Evolutionary conservation across 2,888 invertebrate species (phyloP).

Genomic region (Lasioglossum malachurum): DNA sequence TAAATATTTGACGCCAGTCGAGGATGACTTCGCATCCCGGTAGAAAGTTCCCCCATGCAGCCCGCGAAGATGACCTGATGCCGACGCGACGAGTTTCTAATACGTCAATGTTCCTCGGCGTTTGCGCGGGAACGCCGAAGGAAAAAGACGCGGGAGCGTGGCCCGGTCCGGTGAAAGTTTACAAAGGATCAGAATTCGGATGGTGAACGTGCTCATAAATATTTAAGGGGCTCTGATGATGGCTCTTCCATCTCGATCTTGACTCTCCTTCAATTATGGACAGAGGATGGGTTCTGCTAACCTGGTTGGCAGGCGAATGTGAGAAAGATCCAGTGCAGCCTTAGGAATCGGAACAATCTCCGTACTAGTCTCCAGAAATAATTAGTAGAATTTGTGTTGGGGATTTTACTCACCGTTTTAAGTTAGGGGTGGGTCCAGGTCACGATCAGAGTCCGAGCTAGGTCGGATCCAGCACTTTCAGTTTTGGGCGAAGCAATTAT

Average conservation of each 20-base stretch:
- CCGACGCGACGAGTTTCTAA: conserved; percentile 27
- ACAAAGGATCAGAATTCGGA: conserved; percentile 70
- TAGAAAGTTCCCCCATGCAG: conserved; percentile 16
- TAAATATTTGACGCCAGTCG: conserved; percentile 16
- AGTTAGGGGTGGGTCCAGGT: not conserved
- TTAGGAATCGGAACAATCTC: not conserved
- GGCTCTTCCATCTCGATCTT: conserved; percentile 11
- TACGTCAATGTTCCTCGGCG: conserved; percentile 24
- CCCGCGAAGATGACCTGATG: not conserved
- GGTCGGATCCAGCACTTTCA: not conserved
- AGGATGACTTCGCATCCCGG: not conserved
- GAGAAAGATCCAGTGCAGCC: not conserved
- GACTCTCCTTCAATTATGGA: not conserved
- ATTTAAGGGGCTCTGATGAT: conserved; percentile 54
- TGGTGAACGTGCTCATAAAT: conserved; percentile 64
- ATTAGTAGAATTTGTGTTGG: not conserved
- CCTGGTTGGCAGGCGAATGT: not conserved
- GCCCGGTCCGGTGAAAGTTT: conserved; percentile 65
- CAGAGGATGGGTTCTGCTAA: not conserved
- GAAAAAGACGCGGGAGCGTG: conserved; percentile 13
- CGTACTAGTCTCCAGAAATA: not conserved
- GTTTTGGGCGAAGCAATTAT: not conserved
- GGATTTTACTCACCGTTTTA: not conserved
- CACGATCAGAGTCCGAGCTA: no score
- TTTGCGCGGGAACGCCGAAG: not conserved